Conservation (phyloP, 2,888 invertebrate genomes). For the Papilio gigon region DNA sequence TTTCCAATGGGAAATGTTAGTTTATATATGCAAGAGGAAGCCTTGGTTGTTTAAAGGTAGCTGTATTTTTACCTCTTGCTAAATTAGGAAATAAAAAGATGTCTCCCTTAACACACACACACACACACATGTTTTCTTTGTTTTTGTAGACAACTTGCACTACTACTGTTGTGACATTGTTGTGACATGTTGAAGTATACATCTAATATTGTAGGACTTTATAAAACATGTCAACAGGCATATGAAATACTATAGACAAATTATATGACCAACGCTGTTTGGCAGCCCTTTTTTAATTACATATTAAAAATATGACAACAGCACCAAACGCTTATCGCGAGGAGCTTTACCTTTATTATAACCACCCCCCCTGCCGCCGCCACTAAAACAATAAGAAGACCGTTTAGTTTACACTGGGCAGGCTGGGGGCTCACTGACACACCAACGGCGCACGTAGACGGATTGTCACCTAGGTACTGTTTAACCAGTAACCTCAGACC, state of each 20-base stretch:
- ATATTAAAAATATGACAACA: conserved; percentile 84
- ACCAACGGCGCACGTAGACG: conserved; percentile 79
- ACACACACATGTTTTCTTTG: background rate
- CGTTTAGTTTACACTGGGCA: conserved; percentile 86
- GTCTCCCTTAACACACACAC: background rate
- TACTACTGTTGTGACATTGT: background rate
- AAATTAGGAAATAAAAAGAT: background rate
- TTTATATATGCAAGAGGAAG: background rate
- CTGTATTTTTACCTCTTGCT: background rate
- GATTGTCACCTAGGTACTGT: conserved; percentile 77
- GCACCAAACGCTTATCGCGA: conserved; percentile 88
- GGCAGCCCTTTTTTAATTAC: conserved; percentile 79
- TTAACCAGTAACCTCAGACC: conserved; percentile 78
- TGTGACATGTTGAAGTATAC: too few relatives aligned
- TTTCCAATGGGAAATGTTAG: background rate
- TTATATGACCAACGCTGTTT: conserved; percentile 54
- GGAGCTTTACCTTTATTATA: conserved; percentile 98
- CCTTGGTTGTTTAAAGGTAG: background rate
- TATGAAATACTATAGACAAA: conserved; percentile 45
- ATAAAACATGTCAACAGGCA: conserved; percentile 59
- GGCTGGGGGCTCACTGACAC: conserved; percentile 79
- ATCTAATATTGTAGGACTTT: background rate
- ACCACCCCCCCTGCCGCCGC: conserved; percentile 97
- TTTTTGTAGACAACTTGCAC: background rate
- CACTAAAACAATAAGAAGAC: conserved; percentile 94